These are phyloP conservation scores for Phainopepla nitens DNA, from an alignment of 2,113 vertebrate genomes.

Conservation along the genomic window DNA sequence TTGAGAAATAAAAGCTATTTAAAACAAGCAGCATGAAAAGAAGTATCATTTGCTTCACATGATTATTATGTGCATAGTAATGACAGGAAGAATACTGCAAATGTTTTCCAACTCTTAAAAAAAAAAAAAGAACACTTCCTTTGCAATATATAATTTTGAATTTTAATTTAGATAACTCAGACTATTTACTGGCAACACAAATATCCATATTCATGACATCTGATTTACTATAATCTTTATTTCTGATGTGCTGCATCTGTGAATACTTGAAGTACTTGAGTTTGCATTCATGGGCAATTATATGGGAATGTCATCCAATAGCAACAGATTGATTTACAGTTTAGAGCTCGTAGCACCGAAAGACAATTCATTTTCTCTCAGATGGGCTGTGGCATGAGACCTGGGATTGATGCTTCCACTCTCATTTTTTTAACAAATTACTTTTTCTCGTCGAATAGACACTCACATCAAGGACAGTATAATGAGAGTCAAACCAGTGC, in stretches of 20 bases:
- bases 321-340: constrained; percentile 30
- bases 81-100: constrained; percentile 64
- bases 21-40: constrained; percentile 31
- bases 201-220: constrained; percentile 69
- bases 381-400: not conserved
- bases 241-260: constrained; percentile 61
- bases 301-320: not conserved
- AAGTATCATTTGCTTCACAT: constrained; percentile 48
- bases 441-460: not conserved
- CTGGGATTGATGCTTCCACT: not conserved
- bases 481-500: not conserved
- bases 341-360: not conserved
- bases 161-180: constrained; percentile 72
- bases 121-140: constrained; percentile 35
- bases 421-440: not conserved
- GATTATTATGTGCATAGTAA: constrained; percentile 61
- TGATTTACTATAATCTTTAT: constrained; percentile 71
- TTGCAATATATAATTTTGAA: constrained; percentile 64
- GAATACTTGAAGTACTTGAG: constrained; percentile 56
- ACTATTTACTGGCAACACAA: constrained; percentile 68
- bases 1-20: constrained; percentile 55
- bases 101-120: constrained; percentile 68
- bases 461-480: not conserved
- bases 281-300: constrained; percentile 57
- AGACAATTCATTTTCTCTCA: not conserved